Evolutionary conservation across 2,888 invertebrate genomes (phyloP).

Genomic region (Tortricodes alternella): DNA sequence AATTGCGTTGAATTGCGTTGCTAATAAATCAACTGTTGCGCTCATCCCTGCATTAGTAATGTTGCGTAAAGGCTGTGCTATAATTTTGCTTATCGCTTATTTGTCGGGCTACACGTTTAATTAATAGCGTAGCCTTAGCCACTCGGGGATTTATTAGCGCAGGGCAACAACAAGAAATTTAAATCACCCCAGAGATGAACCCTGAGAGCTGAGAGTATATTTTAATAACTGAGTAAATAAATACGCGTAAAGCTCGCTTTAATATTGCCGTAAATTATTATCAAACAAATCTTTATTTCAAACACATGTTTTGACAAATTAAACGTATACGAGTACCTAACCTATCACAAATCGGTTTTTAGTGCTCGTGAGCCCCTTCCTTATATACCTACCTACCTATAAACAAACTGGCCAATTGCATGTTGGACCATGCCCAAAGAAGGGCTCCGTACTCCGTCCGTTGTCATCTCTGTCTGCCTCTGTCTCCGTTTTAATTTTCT

Average conservation of each 20-base stretch:
- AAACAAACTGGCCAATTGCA: too few species aligned
- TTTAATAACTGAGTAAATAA: not conserved
- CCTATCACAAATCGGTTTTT: too few species aligned
- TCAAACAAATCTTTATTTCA: too few species aligned
- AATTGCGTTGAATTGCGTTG: not conserved
- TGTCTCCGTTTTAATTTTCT: too few species aligned
- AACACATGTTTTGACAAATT: too few species aligned
- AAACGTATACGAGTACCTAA: too few species aligned
- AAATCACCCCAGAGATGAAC: slow-evolving; percentile 17
- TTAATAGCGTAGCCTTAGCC: slow-evolving; percentile 11
- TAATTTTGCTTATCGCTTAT: slow-evolving; percentile 2
- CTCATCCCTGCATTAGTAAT: slow-evolving; percentile 12
- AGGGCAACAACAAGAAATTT: slow-evolving; percentile 11
- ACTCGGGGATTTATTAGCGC: slow-evolving; percentile 19
- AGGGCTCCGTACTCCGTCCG: too few species aligned
- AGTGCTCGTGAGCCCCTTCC: too few species aligned
- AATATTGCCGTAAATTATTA: too few species aligned
- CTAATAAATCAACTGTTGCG: not conserved
- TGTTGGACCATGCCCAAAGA: too few species aligned
- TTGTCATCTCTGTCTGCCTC: too few species aligned
- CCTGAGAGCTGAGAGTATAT: not conserved
- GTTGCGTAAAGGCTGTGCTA: slow-evolving; percentile 2
- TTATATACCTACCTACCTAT: too few species aligned
- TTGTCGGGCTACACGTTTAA: slow-evolving; percentile 9
- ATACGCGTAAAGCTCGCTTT: not conserved